Conservation (phyloP, 2,113 vertebrate species). For the Gambusia holbrooki region DNA sequence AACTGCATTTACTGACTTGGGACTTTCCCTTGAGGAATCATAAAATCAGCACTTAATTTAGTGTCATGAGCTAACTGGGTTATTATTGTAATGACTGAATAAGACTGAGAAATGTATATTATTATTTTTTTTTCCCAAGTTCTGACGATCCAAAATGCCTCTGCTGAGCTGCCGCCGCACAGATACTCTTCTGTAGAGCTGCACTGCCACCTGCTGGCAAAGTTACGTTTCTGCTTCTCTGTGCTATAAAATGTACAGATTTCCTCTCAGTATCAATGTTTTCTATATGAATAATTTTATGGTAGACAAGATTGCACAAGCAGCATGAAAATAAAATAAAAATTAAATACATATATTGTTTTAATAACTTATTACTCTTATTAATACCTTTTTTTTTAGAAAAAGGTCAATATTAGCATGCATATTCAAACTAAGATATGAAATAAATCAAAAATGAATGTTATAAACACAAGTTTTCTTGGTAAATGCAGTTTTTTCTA, state of each 20-base stretch:
- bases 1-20: not conserved
- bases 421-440: too few species aligned
- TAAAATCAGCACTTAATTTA: not conserved
- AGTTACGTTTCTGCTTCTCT: not conserved
- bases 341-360: too few species aligned
- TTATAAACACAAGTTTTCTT: not conserved
- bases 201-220: constrained; percentile 72
- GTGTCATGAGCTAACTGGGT: not conserved
- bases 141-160: constrained; percentile 21
- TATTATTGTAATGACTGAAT: not conserved
- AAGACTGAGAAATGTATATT: not conserved
- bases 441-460: not conserved
- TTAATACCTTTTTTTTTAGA: too few species aligned
- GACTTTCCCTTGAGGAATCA: not conserved
- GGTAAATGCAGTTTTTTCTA: not conserved
- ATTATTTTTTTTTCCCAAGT: not conserved
- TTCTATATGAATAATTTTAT: too few species aligned
- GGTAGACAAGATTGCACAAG: too few species aligned
- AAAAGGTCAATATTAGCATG: not conserved
- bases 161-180: not conserved
- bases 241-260: not conserved
- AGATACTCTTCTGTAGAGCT: constrained; percentile 9
- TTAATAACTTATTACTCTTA: too few species aligned
- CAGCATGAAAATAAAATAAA: too few species aligned
- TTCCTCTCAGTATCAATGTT: not conserved